phyloP scores from a whole-genome alignment of 1,140 invertebrate genomes.

The Drosophila ogumai region DNA sequence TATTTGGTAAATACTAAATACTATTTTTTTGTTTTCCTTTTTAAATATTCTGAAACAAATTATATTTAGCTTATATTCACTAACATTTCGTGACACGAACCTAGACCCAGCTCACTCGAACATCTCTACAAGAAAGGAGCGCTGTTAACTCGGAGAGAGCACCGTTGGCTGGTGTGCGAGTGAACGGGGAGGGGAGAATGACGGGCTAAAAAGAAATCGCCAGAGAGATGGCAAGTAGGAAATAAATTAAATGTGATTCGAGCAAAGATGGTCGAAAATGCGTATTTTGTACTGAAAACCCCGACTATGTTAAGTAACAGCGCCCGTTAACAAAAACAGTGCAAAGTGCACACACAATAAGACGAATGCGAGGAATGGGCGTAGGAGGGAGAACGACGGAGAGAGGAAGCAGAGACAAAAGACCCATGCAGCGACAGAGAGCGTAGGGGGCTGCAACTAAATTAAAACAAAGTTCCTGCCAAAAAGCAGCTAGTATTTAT shows the following conservation, averaged over 20 bases:
- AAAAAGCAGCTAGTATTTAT: constrained; percentile 26
- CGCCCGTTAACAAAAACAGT: constrained; percentile 32
- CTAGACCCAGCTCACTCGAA: background rate
- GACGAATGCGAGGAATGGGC: constrained; percentile 25
- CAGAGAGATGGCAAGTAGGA: constrained; percentile 49
- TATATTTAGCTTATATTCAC: too few relatives aligned
- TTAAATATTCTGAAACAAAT: background rate
- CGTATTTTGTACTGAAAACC: constrained; percentile 44
- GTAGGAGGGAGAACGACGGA: background rate
- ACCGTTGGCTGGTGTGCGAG: constrained; percentile 13
- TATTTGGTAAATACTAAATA: too few relatives aligned
- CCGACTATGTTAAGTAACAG: constrained; percentile 51
- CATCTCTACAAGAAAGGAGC: constrained; percentile 10
- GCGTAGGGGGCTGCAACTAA: background rate
- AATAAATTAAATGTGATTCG: constrained; percentile 53
- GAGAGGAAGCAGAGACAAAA: constrained; percentile 35
- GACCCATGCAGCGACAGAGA: constrained; percentile 48
- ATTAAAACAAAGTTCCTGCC: constrained; percentile 11
- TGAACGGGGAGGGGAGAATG: constrained; percentile 13
- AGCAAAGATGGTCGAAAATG: constrained; percentile 50
- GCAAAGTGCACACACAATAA: constrained; percentile 62
- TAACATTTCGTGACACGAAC: constrained; percentile 8
- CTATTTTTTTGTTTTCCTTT: background rate
- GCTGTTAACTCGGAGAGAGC: constrained; percentile 27
- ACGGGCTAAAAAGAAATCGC: constrained; percentile 56